These are phyloP conservation scores for Donacobius atricapilla DNA, from an alignment of 2,113 vertebrate genomes.

Conservation along the genomic window DNA sequence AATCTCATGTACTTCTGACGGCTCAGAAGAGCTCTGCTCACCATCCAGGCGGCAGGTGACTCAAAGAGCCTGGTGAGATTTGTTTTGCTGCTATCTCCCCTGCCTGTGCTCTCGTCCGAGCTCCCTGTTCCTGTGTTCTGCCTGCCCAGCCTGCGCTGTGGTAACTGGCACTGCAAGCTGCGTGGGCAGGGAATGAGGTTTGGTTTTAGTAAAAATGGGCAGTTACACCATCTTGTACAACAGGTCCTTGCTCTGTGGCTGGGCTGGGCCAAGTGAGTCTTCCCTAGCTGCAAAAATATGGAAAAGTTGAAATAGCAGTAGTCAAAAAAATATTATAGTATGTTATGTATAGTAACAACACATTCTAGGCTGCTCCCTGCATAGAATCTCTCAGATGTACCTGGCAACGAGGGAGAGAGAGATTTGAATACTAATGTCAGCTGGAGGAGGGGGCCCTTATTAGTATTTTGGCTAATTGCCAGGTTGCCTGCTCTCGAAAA, in stretches of 20 bases:
- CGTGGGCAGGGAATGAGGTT: not conserved
- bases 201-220: not conserved
- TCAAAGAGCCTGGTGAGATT: not conserved
- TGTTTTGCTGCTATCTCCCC: not conserved
- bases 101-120: not conserved
- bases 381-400: conserved; percentile 4
- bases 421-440: conserved; percentile 20
- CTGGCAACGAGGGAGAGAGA: conserved; percentile 7
- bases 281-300: not conserved
- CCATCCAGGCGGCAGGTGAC: not conserved
- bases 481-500: conserved; percentile 27
- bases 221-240: conserved; percentile 10
- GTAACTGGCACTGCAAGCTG: not conserved
- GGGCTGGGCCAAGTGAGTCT: not conserved
- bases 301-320: not conserved
- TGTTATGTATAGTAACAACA: not conserved
- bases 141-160: not conserved
- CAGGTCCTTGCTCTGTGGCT: not conserved
- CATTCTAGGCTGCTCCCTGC: not conserved
- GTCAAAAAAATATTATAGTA: not conserved
- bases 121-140: not conserved
- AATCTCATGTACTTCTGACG: not conserved
- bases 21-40: rapidly evolving
- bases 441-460: not conserved
- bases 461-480: conserved; percentile 42